Conservation (phyloP, 2,113 vertebrate species). For the Xiphias gladius region DNA sequence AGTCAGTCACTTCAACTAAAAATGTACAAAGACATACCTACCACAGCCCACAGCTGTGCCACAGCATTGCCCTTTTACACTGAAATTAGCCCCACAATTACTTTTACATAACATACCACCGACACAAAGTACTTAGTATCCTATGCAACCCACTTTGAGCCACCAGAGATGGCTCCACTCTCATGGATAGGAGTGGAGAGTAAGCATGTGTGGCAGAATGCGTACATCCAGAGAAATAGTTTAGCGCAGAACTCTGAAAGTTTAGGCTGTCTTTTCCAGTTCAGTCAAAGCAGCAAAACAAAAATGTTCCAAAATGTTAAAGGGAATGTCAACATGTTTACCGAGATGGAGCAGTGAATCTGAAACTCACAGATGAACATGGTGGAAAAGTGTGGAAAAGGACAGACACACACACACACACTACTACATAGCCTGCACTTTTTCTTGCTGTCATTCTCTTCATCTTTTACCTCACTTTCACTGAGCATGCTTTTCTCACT, state of each 20-base stretch:
- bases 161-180: slow-evolving; percentile 60
- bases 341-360: neutral
- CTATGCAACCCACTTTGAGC: slow-evolving; percentile 59
- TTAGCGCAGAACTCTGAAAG: slow-evolving; percentile 48
- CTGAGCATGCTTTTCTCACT: neutral
- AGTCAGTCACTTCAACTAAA: slow-evolving; percentile 16
- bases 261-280: slow-evolving; percentile 10
- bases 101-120: slow-evolving; percentile 75
- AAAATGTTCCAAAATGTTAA: slow-evolving; percentile 37
- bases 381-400: neutral
- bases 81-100: slow-evolving; percentile 58
- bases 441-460: slow-evolving; percentile 8
- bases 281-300: slow-evolving; percentile 1
- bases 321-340: slow-evolving; percentile 44
- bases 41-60: slow-evolving; percentile 34
- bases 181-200: slow-evolving; percentile 51
- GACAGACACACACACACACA: neutral
- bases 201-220: slow-evolving; percentile 37
- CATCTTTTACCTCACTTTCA: slow-evolving; percentile 9
- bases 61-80: slow-evolving; percentile 44
- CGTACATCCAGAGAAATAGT: slow-evolving; percentile 56
- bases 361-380: slow-evolving; percentile 7
- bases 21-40: neutral
- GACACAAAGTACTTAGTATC: slow-evolving; percentile 67
- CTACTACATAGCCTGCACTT: neutral